Evolutionary conservation across 2,888 invertebrate genomes (phyloP), one percentile per base, ranked within the genome.

Genomic region (Hemaris fuciformis): DNA sequence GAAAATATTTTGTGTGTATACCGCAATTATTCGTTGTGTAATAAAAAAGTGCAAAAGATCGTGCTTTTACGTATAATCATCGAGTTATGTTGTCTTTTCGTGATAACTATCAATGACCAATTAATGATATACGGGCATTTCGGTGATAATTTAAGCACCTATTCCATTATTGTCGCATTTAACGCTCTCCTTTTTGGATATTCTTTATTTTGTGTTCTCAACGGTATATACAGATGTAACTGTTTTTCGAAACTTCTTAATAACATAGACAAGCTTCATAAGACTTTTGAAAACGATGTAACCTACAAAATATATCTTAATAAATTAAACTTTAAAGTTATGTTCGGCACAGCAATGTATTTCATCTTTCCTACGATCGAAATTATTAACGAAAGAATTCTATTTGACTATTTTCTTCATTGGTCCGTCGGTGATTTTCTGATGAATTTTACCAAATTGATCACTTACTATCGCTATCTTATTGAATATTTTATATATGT

Each of bases 1-100:
- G 60, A 60, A 41, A 60, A 60, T 15, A 48, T 60, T 13, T n/a
- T 60, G 3, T 60, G 60, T 18, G 20, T 53, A n/a, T 60, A 53
- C 20, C 31, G 60, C n/a, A 60, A 60, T 53, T 53, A 34, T 25
- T 18, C 7, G 2, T 15, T 23, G 0, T 60, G n/a, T 10, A 48
- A 18, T 25, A 38, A 23, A 25, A 34, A 34, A 38, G 23, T 15
- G 13, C 22, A 18, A 18, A 10, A 3, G 10, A 20, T 48, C 3
- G 20, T 48, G 3, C 0, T 53, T 3, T 0, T 15, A 0, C 48
- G 48, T 7, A 13, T 60, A 23, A 0, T 60, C 38, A 7, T 60
- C 1, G 48, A 34, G 8, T 8, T 60, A 13, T 38, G 18, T 13
- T 2, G 34, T 13, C 31, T 23, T n/a, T 3, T 38, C 3, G 1